Evolutionary conservation across 2,888 invertebrate species (phyloP).

Genomic region (Tipula unca): DNA sequence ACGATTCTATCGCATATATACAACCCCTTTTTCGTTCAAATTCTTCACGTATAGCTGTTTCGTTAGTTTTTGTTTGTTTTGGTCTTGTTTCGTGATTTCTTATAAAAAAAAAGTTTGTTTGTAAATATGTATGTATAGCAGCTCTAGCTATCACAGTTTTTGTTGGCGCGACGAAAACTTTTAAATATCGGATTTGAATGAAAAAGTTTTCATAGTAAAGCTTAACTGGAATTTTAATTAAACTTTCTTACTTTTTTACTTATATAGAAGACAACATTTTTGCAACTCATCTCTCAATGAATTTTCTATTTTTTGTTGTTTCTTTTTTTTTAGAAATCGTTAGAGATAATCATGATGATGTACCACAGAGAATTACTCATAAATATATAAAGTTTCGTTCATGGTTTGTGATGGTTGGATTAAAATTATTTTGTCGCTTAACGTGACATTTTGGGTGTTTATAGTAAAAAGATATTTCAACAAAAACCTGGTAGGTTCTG

Average conservation of each 20-base stretch:
- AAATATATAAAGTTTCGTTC: too few species aligned
- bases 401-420: too few species aligned
- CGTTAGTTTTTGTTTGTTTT: neutral
- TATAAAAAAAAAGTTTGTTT: neutral
- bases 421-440: too few species aligned
- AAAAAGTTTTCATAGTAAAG: neutral
- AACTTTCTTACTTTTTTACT: neutral
- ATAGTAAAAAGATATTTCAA: too few species aligned
- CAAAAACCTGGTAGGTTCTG: too few species aligned
- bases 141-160: neutral
- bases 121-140: neutral
- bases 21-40: neutral
- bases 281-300: neutral
- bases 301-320: neutral
- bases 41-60: neutral
- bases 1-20: neutral
- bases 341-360: too few species aligned
- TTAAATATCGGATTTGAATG: neutral
- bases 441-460: too few species aligned
- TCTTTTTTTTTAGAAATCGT: too few species aligned
- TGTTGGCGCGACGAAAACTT: neutral
- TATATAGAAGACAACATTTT: neutral
- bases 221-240: neutral
- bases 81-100: neutral
- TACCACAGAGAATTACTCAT: too few species aligned